Evolutionary conservation across 2,888 invertebrate genomes (phyloP).

Genomic region (Gastrophysa polygoni): DNA sequence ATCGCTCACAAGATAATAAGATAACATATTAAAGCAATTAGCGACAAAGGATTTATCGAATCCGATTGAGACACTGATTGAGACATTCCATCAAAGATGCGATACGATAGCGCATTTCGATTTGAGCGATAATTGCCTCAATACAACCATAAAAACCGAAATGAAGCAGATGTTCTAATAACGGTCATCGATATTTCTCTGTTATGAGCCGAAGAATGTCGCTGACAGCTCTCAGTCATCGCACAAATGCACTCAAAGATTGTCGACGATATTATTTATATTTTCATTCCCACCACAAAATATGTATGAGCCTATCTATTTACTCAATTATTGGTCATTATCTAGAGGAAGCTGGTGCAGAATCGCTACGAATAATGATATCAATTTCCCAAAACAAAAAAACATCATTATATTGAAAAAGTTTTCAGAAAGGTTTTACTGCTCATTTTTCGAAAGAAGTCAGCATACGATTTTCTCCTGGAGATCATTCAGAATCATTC

Average conservation of each 20-base stretch:
- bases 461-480: no score
- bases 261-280: no score
- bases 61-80: not conserved
- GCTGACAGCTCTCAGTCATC: not conserved
- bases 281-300: no score
- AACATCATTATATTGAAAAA: no score
- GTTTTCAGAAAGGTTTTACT: no score
- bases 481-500: no score
- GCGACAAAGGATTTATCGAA: not conserved
- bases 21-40: not conserved
- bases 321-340: no score
- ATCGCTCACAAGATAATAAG: not conserved
- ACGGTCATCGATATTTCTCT: conserved; percentile 9
- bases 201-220: conserved; percentile 13
- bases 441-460: no score
- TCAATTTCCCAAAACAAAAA: no score
- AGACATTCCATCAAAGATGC: not conserved
- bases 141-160: conserved; percentile 2
- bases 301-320: no score
- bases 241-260: not conserved
- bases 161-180: conserved; percentile 15
- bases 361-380: no score
- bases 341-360: no score
- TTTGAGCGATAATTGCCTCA: not conserved
- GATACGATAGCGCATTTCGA: not conserved